A percentile compares a stretch with the other conserved stretches of the same genome.
These are phyloP conservation scores for Meandrina meandrites DNA, from an alignment of 92 coral and sea anemone species.

Conservation along the genomic window DNA sequence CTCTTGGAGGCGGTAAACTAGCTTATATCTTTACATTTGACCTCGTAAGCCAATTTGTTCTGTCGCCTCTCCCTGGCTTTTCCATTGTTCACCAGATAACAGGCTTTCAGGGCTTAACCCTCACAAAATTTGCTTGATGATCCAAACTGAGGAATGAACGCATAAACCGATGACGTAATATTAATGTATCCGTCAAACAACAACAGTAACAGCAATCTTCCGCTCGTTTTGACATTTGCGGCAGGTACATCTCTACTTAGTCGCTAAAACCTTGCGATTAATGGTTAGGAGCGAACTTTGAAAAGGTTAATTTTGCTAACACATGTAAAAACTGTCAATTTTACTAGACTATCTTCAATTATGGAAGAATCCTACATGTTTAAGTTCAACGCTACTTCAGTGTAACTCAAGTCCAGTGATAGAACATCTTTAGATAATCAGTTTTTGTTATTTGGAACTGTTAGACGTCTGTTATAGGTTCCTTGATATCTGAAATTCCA, in stretches of 20 bases:
- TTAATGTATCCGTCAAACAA: not conserved
- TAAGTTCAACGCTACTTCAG: too few species aligned
- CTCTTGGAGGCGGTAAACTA: not conserved
- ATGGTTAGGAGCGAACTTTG: not conserved
- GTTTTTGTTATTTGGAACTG: not conserved
- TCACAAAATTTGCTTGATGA: not conserved
- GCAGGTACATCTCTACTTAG: not conserved
- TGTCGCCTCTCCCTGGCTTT: too few species aligned
- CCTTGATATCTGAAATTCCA: not conserved
- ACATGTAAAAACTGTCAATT: too few species aligned
- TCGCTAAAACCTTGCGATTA: not conserved
- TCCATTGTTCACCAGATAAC: not conserved
- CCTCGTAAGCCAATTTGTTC: not conserved
- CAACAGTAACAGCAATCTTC: not conserved
- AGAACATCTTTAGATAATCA: too few species aligned
- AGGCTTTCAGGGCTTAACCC: not conserved
- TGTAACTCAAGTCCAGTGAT: too few species aligned
- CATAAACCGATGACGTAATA: not conserved
- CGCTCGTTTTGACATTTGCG: not conserved
- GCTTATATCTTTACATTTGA: not conserved
- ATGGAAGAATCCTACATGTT: too few species aligned
- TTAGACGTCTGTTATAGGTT: not conserved
- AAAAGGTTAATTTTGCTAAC: not conserved
- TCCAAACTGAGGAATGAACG: not conserved
- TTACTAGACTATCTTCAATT: too few species aligned